phyloP scores from a whole-genome alignment of 37 sponge, comb jelly and placozoan species.

The Bolinopsis microptera region DNA sequence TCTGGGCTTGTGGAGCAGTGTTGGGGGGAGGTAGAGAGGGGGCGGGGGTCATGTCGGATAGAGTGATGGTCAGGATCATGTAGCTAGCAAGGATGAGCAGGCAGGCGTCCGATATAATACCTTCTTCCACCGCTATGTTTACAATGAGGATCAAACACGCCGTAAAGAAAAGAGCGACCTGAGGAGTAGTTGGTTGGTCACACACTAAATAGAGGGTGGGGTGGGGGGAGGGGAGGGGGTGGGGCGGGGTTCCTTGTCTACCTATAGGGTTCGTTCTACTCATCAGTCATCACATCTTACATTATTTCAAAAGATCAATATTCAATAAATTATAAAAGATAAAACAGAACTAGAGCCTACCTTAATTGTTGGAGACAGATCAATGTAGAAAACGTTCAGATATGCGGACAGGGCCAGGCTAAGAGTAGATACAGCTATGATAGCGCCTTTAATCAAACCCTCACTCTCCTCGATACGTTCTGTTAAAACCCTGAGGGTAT shows the following conservation, averaged over 20 bases:
- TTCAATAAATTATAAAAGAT: too few species aligned
- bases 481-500: not conserved
- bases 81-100: not conserved
- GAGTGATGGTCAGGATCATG: not conserved
- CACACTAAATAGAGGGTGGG: too few species aligned
- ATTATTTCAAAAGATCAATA: too few species aligned
- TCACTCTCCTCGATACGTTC: conserved; percentile 2
- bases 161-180: not conserved
- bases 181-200: too few species aligned
- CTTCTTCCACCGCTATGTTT: conserved; percentile 28
- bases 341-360: too few species aligned
- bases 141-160: not conserved
- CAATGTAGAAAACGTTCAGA: conserved; percentile 9
- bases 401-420: not conserved
- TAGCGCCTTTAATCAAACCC: not conserved
- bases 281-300: too few species aligned
- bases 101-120: conserved; percentile 34
- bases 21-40: not conserved
- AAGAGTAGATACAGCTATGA: not conserved
- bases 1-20: conserved; percentile 45
- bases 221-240: too few species aligned
- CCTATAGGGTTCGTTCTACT: too few species aligned
- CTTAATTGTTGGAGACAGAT: not conserved
- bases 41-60: not conserved
- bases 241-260: too few species aligned